phyloP scores from a whole-genome alignment of 2,797 vertebrate species.

The Amniataba percoides region DNA sequence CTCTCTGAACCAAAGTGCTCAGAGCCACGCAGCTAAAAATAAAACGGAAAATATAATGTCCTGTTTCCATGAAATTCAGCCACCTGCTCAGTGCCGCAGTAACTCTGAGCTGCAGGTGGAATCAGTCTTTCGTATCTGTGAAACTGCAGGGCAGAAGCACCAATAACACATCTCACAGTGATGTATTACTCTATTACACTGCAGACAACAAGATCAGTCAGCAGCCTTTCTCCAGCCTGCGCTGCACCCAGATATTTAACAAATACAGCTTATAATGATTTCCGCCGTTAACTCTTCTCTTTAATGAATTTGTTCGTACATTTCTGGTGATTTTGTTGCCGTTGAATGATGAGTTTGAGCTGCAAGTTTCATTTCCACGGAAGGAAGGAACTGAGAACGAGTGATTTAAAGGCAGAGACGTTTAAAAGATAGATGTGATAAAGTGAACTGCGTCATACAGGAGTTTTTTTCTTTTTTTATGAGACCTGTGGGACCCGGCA shows the following conservation, averaged over 20 bases:
- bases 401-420: not conserved
- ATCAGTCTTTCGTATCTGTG: conserved; percentile 60
- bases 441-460: not conserved
- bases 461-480: too few species aligned
- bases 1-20: conserved; percentile 14
- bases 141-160: conserved; percentile 64
- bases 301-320: conserved; percentile 15
- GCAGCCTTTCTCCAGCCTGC: conserved; percentile 19
- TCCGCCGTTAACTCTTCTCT: conserved; percentile 12
- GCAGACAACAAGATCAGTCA: conserved; percentile 71
- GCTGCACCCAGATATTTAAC: conserved; percentile 22
- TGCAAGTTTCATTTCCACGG: conserved; percentile 19
- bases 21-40: conserved; percentile 15
- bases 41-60: conserved; percentile 36
- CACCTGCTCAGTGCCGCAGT: conserved; percentile 41
- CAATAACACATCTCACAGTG: conserved; percentile 64
- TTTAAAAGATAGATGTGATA: not conserved
- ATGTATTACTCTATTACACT: conserved; percentile 73
- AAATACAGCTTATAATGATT: conserved; percentile 17
- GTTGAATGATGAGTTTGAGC: conserved; percentile 3
- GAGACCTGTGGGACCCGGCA: not conserved
- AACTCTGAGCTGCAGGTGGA: conserved; percentile 66
- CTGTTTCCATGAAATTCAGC: conserved; percentile 33
- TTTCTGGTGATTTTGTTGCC: not conserved
- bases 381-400: not conserved